Conservation (phyloP, 2,797 vertebrate species). For the Scleropages formosus region DNA sequence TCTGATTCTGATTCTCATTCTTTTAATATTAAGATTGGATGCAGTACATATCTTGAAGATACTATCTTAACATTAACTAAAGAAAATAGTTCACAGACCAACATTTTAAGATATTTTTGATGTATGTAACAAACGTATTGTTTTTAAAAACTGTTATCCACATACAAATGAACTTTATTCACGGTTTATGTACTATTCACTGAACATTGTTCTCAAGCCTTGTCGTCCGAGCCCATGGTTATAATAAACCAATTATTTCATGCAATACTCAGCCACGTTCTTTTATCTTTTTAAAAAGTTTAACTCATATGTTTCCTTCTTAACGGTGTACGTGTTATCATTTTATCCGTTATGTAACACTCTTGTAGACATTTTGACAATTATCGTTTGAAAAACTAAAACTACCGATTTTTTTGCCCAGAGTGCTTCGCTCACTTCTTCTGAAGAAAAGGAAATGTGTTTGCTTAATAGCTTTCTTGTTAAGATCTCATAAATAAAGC, state of each 20-base stretch:
- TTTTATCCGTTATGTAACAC: slow-evolving; percentile 41
- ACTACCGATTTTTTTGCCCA: slow-evolving; percentile 38
- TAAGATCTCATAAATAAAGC: slow-evolving; percentile 53
- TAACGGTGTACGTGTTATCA: slow-evolving; percentile 30
- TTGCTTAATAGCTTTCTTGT: slow-evolving; percentile 52
- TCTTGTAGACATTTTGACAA: slow-evolving; percentile 51
- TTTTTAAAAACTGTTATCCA: background rate
- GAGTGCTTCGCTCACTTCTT: slow-evolving; percentile 43
- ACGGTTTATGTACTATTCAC: slow-evolving; percentile 4
- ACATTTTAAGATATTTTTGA: slow-evolving; percentile 9
- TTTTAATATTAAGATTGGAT: background rate
- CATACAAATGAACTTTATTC: slow-evolving; percentile 1
- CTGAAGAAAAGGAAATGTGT: slow-evolving; percentile 46
- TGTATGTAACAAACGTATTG: slow-evolving; percentile 11
- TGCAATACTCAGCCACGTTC: background rate
- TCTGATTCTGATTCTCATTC: too few species aligned
- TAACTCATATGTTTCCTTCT: slow-evolving; percentile 34
- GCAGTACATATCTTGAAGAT: too few species aligned
- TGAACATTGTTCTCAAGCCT: background rate
- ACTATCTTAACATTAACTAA: background rate
- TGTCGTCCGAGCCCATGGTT: slow-evolving; percentile 16
- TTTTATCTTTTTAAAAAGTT: slow-evolving; percentile 20
- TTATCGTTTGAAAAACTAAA: slow-evolving; percentile 49
- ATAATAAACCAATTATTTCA: background rate
- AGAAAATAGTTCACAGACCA: background rate